Evolutionary conservation across 2,113 vertebrate species (phyloP).

Genomic region (Triplophysa siluroides): DNA sequence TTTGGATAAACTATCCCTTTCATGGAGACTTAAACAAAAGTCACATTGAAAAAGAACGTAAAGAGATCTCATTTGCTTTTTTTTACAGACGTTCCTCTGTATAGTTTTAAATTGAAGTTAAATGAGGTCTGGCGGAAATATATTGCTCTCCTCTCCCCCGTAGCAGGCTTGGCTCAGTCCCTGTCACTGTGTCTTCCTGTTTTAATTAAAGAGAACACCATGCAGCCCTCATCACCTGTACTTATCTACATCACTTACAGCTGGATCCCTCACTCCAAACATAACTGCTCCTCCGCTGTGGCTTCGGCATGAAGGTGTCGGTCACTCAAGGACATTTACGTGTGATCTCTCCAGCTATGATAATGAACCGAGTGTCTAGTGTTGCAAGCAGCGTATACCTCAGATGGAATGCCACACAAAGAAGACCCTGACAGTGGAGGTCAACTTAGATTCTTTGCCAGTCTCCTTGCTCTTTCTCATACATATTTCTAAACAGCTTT

Average conservation of each 20-base stretch:
- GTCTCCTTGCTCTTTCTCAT: not conserved
- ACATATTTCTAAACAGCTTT: conserved; percentile 31
- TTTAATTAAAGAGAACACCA: conserved; percentile 74
- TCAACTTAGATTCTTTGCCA: conserved; percentile 22
- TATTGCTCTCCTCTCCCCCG: conserved; percentile 39
- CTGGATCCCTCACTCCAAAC: conserved; percentile 46
- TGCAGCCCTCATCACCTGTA: conserved; percentile 68
- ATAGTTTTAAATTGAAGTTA: conserved; percentile 20
- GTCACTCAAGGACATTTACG: conserved; percentile 18
- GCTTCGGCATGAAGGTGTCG: conserved; percentile 3
- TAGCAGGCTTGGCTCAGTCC: conserved; percentile 60
- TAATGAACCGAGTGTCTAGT: conserved; percentile 14
- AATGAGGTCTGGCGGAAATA: conserved; percentile 34
- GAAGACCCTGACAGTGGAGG: conserved; percentile 17
- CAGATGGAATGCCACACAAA: conserved; percentile 23
- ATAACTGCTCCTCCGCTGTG: not conserved
- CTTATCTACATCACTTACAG: conserved; percentile 61
- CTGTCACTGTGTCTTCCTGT: conserved; percentile 70
- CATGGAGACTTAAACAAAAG: too few species aligned
- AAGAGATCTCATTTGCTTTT: too few species aligned
- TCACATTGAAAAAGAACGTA: too few species aligned
- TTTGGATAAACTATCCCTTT: too few species aligned
- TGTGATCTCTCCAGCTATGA: not conserved
- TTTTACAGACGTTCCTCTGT: not conserved
- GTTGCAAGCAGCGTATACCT: conserved; percentile 7